These are phyloP conservation scores for Nesogale talazaci DNA, from an alignment of 2,113 vertebrate genomes.

Conservation along the genomic window DNA sequence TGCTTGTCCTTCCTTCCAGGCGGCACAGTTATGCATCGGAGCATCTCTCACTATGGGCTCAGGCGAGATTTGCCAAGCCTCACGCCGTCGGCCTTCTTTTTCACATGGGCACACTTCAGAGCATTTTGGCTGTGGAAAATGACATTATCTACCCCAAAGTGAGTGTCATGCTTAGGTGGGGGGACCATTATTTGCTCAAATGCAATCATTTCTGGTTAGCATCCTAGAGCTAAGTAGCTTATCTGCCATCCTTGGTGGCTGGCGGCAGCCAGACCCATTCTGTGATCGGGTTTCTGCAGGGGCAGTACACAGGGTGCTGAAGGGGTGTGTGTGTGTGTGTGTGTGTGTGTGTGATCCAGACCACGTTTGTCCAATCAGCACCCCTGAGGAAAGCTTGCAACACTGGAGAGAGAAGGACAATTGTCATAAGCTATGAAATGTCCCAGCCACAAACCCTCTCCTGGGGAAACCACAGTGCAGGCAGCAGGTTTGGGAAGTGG, in stretches of 20 bases:
- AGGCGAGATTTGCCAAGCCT: background rate
- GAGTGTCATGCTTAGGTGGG: background rate
- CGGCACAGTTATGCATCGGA: background rate
- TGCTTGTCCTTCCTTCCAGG: background rate
- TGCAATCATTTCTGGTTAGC: background rate
- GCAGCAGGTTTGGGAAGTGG: background rate
- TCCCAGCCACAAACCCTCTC: background rate
- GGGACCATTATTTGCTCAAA: background rate
- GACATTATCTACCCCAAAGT: background rate
- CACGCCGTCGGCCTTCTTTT: background rate
- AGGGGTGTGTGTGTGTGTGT: no score
- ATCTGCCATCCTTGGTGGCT: background rate
- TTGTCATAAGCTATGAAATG: background rate
- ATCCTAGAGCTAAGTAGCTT: background rate
- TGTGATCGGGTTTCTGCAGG: background rate
- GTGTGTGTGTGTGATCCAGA: background rate
- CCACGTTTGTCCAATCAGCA: background rate
- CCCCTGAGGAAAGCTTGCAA: background rate
- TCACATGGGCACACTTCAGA: conserved; percentile 1
- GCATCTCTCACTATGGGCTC: background rate
- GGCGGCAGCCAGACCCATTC: background rate
- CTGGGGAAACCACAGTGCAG: background rate
- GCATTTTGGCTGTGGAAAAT: conserved; percentile 18
- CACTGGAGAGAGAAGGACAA: background rate
- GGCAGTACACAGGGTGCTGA: rapidly evolving